These are phyloP conservation scores for Caenorhabditis sp. DNA, from an alignment of 2,888 invertebrate species.

Conservation along the genomic window DNA sequence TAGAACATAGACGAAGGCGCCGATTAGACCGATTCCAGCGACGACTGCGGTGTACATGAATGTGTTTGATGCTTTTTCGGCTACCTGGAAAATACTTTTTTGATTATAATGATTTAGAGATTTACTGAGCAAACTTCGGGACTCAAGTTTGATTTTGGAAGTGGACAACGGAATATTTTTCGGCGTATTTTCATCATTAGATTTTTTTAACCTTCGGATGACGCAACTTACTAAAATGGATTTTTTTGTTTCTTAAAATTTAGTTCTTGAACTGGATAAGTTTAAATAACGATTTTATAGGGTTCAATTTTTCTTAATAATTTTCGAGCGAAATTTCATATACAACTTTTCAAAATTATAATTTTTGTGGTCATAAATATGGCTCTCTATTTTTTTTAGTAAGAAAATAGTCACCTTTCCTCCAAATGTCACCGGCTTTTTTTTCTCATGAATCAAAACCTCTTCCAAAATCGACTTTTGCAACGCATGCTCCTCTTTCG, in stretches of 20 bases:
- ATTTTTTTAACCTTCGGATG: not conserved
- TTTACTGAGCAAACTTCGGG: no score
- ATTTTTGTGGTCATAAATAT: no score
- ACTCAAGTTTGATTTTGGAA: no score
- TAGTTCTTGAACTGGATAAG: not conserved
- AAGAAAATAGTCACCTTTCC: slow-evolving; percentile 50
- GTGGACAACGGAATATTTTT: no score
- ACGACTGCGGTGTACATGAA: slow-evolving; percentile 60
- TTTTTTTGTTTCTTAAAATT: not conserved
- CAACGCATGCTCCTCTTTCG: slow-evolving; percentile 12
- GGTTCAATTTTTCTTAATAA: no score
- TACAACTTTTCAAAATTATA: no score
- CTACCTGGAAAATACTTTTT: slow-evolving; percentile 30
- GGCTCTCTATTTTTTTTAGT: no score
- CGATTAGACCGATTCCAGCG: slow-evolving; percentile 57
- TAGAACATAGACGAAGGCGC: slow-evolving; percentile 60
- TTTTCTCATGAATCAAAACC: slow-evolving; percentile 44
- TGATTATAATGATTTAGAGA: no score
- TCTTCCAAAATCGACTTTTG: slow-evolving; percentile 50
- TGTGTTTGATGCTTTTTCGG: slow-evolving; percentile 62
- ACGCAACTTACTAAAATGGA: not conserved
- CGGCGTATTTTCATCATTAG: no score
- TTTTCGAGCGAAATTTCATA: not conserved
- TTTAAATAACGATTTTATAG: no score
- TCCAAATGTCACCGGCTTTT: slow-evolving; percentile 54